phyloP scores from a whole-genome alignment of 2,797 vertebrate species.

The Antennarius maculatus region DNA sequence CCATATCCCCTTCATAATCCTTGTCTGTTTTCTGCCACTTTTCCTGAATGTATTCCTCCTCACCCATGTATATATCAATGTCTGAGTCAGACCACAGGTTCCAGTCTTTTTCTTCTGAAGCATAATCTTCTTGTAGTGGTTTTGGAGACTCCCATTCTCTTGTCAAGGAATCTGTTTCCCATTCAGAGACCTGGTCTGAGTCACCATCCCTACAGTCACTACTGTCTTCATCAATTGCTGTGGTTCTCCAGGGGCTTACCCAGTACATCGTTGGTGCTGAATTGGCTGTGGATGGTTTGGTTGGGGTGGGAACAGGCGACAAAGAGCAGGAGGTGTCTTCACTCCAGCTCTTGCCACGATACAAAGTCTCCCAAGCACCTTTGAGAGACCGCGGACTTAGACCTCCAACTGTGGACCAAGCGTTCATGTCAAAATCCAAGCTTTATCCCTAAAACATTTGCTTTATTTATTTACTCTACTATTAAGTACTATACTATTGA shows the following conservation, averaged over 20 bases:
- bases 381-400: constrained; percentile 56
- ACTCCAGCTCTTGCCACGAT: constrained; percentile 2
- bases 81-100: constrained; percentile 62
- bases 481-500: not conserved
- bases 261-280: constrained; percentile 65
- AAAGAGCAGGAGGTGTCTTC: constrained; percentile 16
- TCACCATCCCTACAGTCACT: constrained; percentile 35
- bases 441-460: not conserved
- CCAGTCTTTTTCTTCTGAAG: constrained; percentile 36
- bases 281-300: constrained; percentile 9
- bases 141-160: constrained; percentile 54
- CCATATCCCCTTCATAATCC: constrained; percentile 76
- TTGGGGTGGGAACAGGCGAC: not conserved
- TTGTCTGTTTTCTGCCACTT: constrained; percentile 49
- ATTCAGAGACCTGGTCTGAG: constrained; percentile 51
- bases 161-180: constrained; percentile 31
- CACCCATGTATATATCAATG: constrained; percentile 74
- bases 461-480: no score
- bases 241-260: constrained; percentile 83
- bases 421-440: not conserved
- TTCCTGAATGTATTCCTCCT: constrained; percentile 57
- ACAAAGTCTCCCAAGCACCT: constrained; percentile 51
- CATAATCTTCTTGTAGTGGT: constrained; percentile 43
- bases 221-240: constrained; percentile 74
- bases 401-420: constrained; percentile 69